A percentile compares a stretch with the other conserved stretches of the same genome.
These are phyloP conservation scores for Bubo scandiacus DNA, from an alignment of 2,113 vertebrate genomes.

Conservation along the genomic window DNA sequence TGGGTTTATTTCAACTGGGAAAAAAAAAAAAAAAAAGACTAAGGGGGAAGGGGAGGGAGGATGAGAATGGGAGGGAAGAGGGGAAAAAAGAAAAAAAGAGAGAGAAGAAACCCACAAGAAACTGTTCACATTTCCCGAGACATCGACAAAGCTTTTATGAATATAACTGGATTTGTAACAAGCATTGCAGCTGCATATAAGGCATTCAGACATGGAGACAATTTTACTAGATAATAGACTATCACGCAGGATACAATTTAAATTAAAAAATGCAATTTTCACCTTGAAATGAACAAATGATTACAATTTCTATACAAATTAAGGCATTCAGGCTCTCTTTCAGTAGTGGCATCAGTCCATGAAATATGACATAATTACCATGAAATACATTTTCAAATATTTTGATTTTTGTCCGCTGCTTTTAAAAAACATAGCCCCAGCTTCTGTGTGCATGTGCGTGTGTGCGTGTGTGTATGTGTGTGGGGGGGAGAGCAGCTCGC, in stretches of 20 bases:
- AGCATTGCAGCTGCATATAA: conserved; percentile 89
- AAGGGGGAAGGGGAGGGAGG: background rate
- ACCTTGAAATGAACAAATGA: conserved; percentile 99
- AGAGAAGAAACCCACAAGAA: conserved; percentile 58
- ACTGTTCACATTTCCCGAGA: conserved; percentile 84
- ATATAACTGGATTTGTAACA: conserved; percentile 94
- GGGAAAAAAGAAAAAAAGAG: background rate
- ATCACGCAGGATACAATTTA: conserved; percentile 99
- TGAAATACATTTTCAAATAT: conserved; percentile 99
- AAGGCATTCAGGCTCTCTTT: conserved; percentile 99
- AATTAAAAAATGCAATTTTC: conserved; percentile 99
- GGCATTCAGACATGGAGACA: conserved; percentile 95
- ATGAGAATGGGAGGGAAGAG: background rate
- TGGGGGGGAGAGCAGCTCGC: conserved; percentile 59
- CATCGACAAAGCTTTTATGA: conserved; percentile 92
- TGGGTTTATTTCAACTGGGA: conserved; percentile 69
- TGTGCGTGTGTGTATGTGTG: conserved; percentile 66
- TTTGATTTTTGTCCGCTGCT: conserved; percentile 97
- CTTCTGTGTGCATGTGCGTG: conserved; percentile 73
- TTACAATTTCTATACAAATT: conserved; percentile 99
- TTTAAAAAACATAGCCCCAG: conserved; percentile 92
- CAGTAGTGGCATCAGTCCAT: conserved; percentile 96
- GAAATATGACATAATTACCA: conserved; percentile 99
- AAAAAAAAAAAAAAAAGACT: conserved; percentile 7
- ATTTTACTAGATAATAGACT: conserved; percentile 99